Base-by-base conservation (phyloP, 1,140 invertebrate genomes). In the Tetramorium simillimum region DNA sequence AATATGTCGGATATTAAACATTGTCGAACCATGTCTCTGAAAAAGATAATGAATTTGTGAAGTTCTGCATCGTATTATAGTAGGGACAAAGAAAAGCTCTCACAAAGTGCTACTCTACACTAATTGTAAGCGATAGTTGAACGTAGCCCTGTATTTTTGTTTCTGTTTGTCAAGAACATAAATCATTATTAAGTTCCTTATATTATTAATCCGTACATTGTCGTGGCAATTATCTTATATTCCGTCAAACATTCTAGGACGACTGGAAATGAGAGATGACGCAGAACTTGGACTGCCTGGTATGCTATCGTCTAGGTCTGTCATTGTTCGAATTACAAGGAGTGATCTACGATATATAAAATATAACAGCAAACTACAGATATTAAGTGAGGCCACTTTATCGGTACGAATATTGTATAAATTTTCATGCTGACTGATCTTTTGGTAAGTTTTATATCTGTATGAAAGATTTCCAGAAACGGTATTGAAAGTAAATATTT, bases 171-270 rank as follows among this genome's bases (percentile, higher is more conserved):
- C 7, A 37, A 37, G 33, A 37, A 9, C 5, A 69, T 67, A 56
- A 37, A 81, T 33, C n/a, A 81, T n/a, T 18, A 56, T 43, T 33
- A 70, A 53, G 14, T 81, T 14, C 12, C 10, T 70, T 14, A 10
- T 58, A 81, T 18, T 43, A 40, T 18, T 43, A 40, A 18, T 53
- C 49, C 16, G 18, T 43, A 56, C 3, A 63, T n/a, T 40, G 33
- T 53, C n/a, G 46, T 10, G 10, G 3, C n/a, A 81, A 81, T 81
- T 81, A 81, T 81, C 77, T 81, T 81, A 81, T 81, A 10, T 2
- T 53, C 63, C 5, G 56, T 63, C 10, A n/a, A 77, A 77, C 33
- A 16, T 33, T 21, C 24, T n/a, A 46, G 60, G 49, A 65, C 14
- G 1, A 16, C 0, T 24, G 14, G 16, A 75, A 56, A 21, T 18